A percentile compares a stretch with the other conserved stretches of the same genome.
Evolutionary conservation across 2,113 vertebrate genomes (phyloP).

Genomic region (Phaethon lepturus): DNA sequence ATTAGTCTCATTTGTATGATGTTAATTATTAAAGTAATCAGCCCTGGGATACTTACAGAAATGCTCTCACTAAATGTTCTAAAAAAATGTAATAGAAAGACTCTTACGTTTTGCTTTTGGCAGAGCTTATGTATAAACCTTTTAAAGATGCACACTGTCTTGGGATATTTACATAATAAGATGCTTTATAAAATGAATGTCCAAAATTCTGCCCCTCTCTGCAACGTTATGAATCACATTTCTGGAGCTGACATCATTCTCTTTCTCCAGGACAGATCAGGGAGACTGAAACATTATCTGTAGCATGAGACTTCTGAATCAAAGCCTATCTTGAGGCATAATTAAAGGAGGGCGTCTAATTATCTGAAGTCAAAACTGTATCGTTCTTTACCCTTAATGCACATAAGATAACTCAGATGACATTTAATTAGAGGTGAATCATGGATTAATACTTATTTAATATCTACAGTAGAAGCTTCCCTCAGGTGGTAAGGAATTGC

Average conservation of each 20-base stretch:
- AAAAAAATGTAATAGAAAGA: constrained; percentile 4
- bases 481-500: neutral
- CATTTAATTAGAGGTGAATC: constrained; percentile 54
- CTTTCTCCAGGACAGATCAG: neutral
- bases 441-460: constrained; percentile 27
- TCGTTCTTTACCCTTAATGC: constrained; percentile 33
- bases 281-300: neutral
- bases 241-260: neutral
- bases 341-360: neutral
- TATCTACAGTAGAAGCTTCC: neutral
- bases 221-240: neutral
- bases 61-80: neutral
- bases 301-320: neutral
- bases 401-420: constrained; percentile 21
- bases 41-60: constrained; percentile 25
- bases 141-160: neutral
- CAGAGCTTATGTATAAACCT: constrained; percentile 8
- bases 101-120: constrained; percentile 29
- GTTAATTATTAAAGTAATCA: constrained; percentile 64
- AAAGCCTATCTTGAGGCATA: constrained; percentile 33
- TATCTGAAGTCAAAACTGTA: constrained; percentile 49
- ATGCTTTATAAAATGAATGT: neutral
- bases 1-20: constrained; percentile 45
- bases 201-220: neutral
- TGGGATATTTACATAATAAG: constrained; percentile 25